A percentile compares a stretch with the other conserved stretches of the same genome.
Conservation (phyloP, 2,113 vertebrate genomes). For the Pycnonotus jocosus region DNA sequence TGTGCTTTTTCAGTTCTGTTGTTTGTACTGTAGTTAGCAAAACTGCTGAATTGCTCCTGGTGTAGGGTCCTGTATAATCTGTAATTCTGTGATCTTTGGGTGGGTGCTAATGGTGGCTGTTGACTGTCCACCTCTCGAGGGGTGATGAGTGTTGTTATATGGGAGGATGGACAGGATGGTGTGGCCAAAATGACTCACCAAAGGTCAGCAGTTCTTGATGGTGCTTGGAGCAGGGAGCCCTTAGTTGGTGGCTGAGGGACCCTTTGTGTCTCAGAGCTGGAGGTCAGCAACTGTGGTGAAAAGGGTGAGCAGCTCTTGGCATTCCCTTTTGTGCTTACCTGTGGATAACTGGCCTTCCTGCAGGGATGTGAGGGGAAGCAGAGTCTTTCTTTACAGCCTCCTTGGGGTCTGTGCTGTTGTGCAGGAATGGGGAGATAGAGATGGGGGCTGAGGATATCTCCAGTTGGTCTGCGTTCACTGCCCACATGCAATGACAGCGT, state of each 20-base stretch:
- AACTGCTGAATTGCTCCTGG: not conserved
- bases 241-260: not conserved
- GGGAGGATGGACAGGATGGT: not conserved
- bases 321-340: not conserved
- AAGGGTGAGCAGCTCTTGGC: not conserved
- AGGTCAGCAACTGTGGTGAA: not conserved
- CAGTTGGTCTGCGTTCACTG: not conserved
- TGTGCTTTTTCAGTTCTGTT: not conserved
- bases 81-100: not conserved
- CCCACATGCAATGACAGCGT: not conserved
- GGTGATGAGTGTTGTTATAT: not conserved
- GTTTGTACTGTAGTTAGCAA: not conserved
- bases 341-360: not conserved
- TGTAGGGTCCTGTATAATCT: not conserved
- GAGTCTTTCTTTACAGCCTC: not conserved
- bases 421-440: not conserved
- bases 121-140: not conserved
- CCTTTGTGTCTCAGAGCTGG: not conserved
- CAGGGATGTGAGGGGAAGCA: not conserved
- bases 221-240: not conserved
- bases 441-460: fast-evolving
- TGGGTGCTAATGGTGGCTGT: not conserved
- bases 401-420: not conserved
- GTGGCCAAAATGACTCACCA: not conserved
- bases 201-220: not conserved